Conservation (phyloP, 2,797 vertebrate genomes). For the Alca torda region DNA sequence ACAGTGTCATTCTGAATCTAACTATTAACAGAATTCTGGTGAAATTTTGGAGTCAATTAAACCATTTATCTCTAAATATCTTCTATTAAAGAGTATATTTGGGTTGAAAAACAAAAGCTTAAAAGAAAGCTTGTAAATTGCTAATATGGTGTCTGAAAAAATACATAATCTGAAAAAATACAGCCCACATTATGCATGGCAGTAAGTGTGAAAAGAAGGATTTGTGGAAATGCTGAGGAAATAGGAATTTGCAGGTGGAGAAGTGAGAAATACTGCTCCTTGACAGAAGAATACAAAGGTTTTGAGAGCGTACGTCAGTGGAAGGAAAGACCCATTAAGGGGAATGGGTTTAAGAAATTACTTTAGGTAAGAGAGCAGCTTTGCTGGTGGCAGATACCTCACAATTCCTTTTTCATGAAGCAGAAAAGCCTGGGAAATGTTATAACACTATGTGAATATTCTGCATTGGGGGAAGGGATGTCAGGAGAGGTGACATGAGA, state of each 20-base stretch:
- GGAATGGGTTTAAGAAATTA: background rate
- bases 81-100: background rate
- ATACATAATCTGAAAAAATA: background rate
- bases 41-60: background rate
- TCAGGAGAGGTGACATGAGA: background rate
- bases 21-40: background rate
- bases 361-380: background rate
- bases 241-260: background rate
- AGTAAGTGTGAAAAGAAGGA: background rate
- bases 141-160: background rate
- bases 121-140: background rate
- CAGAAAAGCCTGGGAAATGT: background rate
- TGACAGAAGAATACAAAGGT: background rate
- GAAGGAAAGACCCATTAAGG: background rate
- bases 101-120: background rate
- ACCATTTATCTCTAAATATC: background rate
- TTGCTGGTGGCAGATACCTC: background rate
- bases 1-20: background rate
- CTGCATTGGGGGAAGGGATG: fast-evolving
- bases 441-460: background rate
- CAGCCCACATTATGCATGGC: fast-evolving
- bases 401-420: background rate
- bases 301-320: background rate
- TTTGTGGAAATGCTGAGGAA: background rate
- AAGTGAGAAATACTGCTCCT: background rate